Conservation (phyloP, 2,113 vertebrate species). For the Erinaceus europaeus region DNA sequence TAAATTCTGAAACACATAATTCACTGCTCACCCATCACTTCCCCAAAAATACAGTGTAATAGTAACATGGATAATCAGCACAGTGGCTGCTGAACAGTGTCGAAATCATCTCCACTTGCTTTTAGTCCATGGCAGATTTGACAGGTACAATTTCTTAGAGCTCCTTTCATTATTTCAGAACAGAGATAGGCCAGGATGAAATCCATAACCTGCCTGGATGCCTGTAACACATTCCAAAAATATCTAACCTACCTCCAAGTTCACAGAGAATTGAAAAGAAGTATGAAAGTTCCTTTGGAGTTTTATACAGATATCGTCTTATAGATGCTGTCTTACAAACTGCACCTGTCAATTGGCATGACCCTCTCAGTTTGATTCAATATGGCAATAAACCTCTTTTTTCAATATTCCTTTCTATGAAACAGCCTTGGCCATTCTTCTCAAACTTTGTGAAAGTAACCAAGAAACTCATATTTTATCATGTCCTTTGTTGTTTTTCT, state of each 20-base stretch:
- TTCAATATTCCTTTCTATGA: slow-evolving; percentile 2
- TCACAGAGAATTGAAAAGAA: slow-evolving; percentile 43
- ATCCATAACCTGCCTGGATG: slow-evolving; percentile 40
- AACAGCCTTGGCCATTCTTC: not conserved
- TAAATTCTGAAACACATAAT: slow-evolving; percentile 53
- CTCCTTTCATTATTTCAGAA: slow-evolving; percentile 44
- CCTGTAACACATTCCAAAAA: slow-evolving; percentile 51
- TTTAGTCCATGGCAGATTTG: slow-evolving; percentile 66
- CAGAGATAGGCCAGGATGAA: slow-evolving; percentile 51
- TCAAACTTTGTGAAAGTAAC: not conserved
- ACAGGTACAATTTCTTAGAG: slow-evolving; percentile 61
- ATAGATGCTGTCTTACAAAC: slow-evolving; percentile 47
- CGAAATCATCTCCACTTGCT: slow-evolving; percentile 56
- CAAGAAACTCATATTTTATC: not conserved
- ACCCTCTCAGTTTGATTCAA: slow-evolving; percentile 20
- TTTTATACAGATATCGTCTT: slow-evolving; percentile 49
- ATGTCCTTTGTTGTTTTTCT: not conserved
- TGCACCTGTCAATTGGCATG: not conserved
- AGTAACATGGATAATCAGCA: slow-evolving; percentile 51
- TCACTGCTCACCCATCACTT: slow-evolving; percentile 31
- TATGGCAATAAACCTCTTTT: not conserved
- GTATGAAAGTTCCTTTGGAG: slow-evolving; percentile 43
- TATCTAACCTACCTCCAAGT: not conserved
- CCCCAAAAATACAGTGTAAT: not conserved
- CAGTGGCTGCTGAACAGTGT: slow-evolving; percentile 60